Percentiles rank a stretch among this genome's conserved stretches.
phyloP scores from a whole-genome alignment of 2,113 vertebrate genomes.

The Willisornis vidua region DNA sequence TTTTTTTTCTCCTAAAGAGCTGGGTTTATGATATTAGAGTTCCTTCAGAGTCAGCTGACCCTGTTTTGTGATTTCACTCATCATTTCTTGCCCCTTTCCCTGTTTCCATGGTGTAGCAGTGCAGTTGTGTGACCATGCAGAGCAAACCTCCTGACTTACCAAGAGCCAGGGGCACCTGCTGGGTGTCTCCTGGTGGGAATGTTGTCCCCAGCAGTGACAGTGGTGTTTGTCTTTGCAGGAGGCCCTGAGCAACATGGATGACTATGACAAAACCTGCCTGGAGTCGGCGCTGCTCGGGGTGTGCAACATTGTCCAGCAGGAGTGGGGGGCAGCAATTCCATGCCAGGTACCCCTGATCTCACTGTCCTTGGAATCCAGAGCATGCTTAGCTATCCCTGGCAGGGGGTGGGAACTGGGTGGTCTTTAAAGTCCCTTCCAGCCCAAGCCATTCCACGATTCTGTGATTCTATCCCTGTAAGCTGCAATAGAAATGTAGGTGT shows the following conservation, averaged over 20 bases:
- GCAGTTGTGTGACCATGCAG: background rate
- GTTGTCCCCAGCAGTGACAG: background rate
- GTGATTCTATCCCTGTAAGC: background rate
- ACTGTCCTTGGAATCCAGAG: background rate
- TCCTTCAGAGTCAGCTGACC: background rate
- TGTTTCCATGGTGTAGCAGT: too few relatives aligned
- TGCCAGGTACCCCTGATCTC: slow-evolving; percentile 85
- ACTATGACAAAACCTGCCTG: slow-evolving; percentile 97
- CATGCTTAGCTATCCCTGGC: background rate
- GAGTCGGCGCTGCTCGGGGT: slow-evolving; percentile 91
- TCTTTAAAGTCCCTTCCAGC: background rate
- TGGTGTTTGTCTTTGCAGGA: slow-evolving; percentile 79
- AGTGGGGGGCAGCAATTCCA: slow-evolving; percentile 93
- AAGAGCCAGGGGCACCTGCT: background rate
- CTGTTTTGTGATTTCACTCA: background rate
- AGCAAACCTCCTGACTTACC: background rate
- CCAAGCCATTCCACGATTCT: background rate
- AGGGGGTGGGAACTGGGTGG: background rate
- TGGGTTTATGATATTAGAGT: background rate
- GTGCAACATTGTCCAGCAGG: slow-evolving; percentile 93
- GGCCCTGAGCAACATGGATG: slow-evolving; percentile 91
- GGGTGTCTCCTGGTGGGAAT: background rate
- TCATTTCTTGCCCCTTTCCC: background rate
- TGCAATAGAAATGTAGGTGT: background rate
- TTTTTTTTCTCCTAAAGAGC: background rate